phyloP scores from a whole-genome alignment of 2,888 invertebrate genomes.

The Sylvicola cinctus region DNA sequence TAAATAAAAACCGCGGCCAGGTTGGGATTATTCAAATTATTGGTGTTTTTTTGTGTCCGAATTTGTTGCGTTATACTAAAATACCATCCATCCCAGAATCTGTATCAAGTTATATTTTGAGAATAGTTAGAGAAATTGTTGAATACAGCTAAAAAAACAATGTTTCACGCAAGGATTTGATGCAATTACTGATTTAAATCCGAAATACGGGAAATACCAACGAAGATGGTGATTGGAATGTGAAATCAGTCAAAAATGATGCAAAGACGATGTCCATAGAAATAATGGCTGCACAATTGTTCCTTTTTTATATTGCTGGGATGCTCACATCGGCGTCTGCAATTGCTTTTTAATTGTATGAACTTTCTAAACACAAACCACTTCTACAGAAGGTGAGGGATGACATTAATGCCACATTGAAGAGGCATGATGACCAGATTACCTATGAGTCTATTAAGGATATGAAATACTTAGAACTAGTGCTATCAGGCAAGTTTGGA shows the following conservation, averaged over 20 bases:
- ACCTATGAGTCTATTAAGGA: slow-evolving; percentile 23
- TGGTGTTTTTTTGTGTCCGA: slow-evolving; percentile 14
- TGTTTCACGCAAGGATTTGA: slow-evolving; percentile 23
- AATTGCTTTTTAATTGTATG: slow-evolving; percentile 21
- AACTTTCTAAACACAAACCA: slow-evolving; percentile 23
- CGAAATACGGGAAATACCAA: slow-evolving; percentile 21
- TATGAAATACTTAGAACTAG: slow-evolving; percentile 25
- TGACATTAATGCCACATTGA: slow-evolving; percentile 19
- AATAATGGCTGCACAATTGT: slow-evolving; percentile 19
- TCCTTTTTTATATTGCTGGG: slow-evolving; percentile 26
- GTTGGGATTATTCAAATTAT: too few relatives aligned
- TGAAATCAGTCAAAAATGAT: slow-evolving; percentile 11
- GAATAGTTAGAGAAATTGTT: slow-evolving; percentile 22
- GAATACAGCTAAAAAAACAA: slow-evolving; percentile 23
- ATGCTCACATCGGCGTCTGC: slow-evolving; percentile 26
- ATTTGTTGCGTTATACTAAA: too few relatives aligned
- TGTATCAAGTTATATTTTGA: too few relatives aligned
- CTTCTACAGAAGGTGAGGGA: slow-evolving; percentile 17
- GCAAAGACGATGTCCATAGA: slow-evolving; percentile 15
- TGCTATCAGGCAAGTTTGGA: slow-evolving; percentile 19
- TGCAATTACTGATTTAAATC: slow-evolving; percentile 26
- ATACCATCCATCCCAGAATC: too few relatives aligned
- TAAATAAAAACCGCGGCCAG: too few relatives aligned
- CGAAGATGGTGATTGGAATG: slow-evolving; percentile 16
- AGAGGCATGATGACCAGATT: slow-evolving; percentile 16